Conservation (phyloP, 2,797 vertebrate genomes). For the Clarias platycephalus region DNA sequence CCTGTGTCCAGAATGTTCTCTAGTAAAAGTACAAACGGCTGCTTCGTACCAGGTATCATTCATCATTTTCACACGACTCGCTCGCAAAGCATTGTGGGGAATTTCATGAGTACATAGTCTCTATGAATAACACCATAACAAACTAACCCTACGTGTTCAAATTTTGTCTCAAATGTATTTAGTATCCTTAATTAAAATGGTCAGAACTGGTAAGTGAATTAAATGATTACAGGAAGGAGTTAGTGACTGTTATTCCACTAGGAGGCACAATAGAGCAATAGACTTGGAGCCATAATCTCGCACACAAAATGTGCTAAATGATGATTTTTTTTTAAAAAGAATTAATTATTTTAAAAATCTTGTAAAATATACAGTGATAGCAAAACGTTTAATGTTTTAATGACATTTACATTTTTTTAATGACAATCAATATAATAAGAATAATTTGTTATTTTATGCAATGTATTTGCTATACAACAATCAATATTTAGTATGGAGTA, state of each 20-base stretch:
- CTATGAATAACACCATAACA: not conserved
- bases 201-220: not conserved
- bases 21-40: not conserved
- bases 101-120: not conserved
- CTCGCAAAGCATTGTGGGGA: slow-evolving; percentile 3
- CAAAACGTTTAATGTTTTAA: no score
- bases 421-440: no score
- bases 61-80: not conserved
- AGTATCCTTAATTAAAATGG: not conserved
- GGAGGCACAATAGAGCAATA: slow-evolving; percentile 16
- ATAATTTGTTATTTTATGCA: no score
- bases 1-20: no score
- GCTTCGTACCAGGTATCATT: not conserved
- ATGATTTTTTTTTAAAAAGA: not conserved
- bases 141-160: not conserved
- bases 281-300: not conserved
- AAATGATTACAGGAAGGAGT: not conserved
- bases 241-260: slow-evolving; percentile 11
- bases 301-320: not conserved
- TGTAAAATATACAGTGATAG: no score
- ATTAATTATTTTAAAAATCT: no score
- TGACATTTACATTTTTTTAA: no score
- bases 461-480: no score
- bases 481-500: no score
- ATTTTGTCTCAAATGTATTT: not conserved